Percentiles rank a stretch among this genome's conserved stretches.
Conservation (phyloP, 23 tunicate genomes). For the Ciona savignyi region DNA sequence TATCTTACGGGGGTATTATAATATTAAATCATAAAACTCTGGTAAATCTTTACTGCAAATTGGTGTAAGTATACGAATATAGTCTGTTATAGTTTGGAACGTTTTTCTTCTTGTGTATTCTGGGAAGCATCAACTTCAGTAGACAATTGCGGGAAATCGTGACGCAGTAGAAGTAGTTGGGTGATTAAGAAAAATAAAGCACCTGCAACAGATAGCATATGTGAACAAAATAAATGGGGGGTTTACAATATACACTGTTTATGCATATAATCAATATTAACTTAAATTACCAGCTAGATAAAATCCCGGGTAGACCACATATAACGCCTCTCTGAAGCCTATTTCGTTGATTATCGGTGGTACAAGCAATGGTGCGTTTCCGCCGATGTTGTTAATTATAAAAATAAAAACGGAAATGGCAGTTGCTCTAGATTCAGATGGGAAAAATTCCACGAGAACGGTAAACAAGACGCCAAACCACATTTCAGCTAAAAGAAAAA, state of each 20-base stretch:
- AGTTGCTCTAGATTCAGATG: constrained; percentile 39
- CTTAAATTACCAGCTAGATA: constrained; percentile 40
- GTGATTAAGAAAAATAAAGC: neutral
- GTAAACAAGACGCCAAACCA: constrained; percentile 89
- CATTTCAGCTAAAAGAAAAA: constrained; percentile 92
- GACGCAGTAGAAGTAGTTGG: neutral
- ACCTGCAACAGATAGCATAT: neutral
- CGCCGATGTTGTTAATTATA: constrained; percentile 81
- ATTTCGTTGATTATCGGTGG: constrained; percentile 29
- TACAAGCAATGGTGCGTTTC: constrained; percentile 50
- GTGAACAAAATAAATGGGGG: too few species aligned
- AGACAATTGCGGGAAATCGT: neutral
- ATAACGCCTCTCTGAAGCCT: constrained; percentile 48
- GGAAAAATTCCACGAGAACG: constrained; percentile 68
- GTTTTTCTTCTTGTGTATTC: too few species aligned
- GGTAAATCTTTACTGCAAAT: too few species aligned
- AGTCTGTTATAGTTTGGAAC: too few species aligned
- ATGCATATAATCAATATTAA: too few species aligned
- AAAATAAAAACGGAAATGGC: constrained; percentile 69
- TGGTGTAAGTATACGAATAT: too few species aligned
- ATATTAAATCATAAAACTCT: too few species aligned
- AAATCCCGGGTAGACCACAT: constrained; percentile 81
- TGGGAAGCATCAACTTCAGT: too few species aligned
- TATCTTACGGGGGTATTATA: too few species aligned
- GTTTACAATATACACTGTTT: too few species aligned